phyloP scores from a whole-genome alignment of 2,888 invertebrate species.

The Heliconius ismenius region DNA sequence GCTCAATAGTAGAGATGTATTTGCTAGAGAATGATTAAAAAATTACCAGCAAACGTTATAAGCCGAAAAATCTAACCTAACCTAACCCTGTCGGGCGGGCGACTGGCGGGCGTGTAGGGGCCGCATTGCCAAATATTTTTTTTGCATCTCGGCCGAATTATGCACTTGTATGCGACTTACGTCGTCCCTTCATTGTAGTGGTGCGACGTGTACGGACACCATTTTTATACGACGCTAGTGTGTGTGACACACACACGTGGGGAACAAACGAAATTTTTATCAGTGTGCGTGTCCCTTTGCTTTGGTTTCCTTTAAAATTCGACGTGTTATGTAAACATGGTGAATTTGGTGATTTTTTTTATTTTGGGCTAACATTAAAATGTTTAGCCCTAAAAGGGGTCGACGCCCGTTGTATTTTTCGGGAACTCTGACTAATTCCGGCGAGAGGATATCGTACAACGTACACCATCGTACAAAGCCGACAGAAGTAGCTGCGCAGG shows the following conservation, averaged over 20 bases:
- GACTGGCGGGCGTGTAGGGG: conserved; percentile 81
- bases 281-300: conserved; percentile 74
- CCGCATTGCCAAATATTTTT: conserved; percentile 83
- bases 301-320: conserved; percentile 74
- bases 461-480: conserved; percentile 46
- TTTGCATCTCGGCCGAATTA: conserved; percentile 83
- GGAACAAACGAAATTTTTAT: conserved; percentile 67
- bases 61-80: conserved; percentile 83
- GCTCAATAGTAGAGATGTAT: conserved; percentile 53
- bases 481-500: conserved; percentile 53
- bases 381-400: conserved; percentile 74
- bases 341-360: conserved; percentile 58
- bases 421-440: conserved; percentile 79
- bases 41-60: conserved; percentile 79
- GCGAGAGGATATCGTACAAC: conserved; percentile 66
- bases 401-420: conserved; percentile 71
- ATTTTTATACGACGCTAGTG: conserved; percentile 73
- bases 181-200: conserved; percentile 81
- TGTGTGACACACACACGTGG: conserved; percentile 73
- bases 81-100: conserved; percentile 82
- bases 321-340: conserved; percentile 78
- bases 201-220: conserved; percentile 79
- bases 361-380: conserved; percentile 59
- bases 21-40: conserved; percentile 54
- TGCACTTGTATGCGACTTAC: conserved; percentile 83